phyloP scores from a whole-genome alignment of 1,140 invertebrate genomes.

The Ruditapes philippinarum region DNA sequence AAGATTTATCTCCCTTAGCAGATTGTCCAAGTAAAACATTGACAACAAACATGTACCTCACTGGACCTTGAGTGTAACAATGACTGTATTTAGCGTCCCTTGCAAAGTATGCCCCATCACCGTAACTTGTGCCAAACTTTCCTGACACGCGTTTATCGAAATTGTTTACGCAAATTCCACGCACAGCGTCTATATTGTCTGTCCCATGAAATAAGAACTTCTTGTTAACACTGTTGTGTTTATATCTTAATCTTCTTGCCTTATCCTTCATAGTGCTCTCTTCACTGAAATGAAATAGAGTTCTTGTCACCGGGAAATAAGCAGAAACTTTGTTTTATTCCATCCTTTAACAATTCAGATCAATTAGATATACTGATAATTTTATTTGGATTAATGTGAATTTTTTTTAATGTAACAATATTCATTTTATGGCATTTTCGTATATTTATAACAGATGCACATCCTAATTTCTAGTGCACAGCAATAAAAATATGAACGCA shows the following conservation, averaged over 20 bases:
- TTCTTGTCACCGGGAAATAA: too few relatives aligned
- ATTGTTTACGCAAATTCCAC: slow-evolving; percentile 76
- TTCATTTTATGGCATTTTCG: too few relatives aligned
- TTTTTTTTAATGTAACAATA: too few relatives aligned
- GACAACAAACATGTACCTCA: slow-evolving; percentile 78
- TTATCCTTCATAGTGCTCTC: background rate
- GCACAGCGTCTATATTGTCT: slow-evolving; percentile 64
- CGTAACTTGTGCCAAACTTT: slow-evolving; percentile 77
- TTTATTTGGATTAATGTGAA: too few relatives aligned
- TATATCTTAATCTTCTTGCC: background rate
- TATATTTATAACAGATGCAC: too few relatives aligned
- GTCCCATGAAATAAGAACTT: slow-evolving; percentile 79
- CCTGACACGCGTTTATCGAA: slow-evolving; percentile 79
- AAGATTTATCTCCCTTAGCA: slow-evolving; percentile 68
- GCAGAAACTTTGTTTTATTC: too few relatives aligned
- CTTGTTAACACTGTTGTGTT: slow-evolving; percentile 40
- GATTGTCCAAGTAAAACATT: slow-evolving; percentile 79
- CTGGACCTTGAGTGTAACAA: slow-evolving; percentile 67
- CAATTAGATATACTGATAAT: background rate
- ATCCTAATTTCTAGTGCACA: too few relatives aligned
- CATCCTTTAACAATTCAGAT: background rate
- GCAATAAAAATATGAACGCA: too few relatives aligned
- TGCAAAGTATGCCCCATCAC: slow-evolving; percentile 83
- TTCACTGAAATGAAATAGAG: background rate
- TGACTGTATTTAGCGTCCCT: slow-evolving; percentile 75